phyloP scores from a whole-genome alignment of 2,797 vertebrate species.

The Cryptoblepharus egeriae region DNA sequence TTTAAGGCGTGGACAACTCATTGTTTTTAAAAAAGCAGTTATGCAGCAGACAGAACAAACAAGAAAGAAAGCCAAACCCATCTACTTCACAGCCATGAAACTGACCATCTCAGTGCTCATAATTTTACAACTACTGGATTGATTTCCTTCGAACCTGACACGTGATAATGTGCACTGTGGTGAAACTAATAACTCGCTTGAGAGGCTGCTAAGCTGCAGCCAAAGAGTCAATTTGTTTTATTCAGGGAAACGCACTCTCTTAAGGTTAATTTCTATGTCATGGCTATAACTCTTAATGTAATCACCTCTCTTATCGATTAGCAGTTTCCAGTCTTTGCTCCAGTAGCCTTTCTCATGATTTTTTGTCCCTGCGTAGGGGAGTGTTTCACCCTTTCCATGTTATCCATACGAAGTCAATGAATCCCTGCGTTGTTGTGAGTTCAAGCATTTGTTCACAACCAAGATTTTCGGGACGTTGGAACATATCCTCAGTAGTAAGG shows the following conservation, averaged over 20 bases:
- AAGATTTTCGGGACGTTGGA: not conserved
- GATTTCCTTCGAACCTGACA: slow-evolving; percentile 41
- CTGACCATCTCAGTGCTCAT: slow-evolving; percentile 25
- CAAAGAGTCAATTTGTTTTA: slow-evolving; percentile 38
- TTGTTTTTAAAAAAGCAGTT: not conserved
- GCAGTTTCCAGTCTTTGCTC: not conserved
- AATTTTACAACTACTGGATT: slow-evolving; percentile 43
- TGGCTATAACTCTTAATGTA: slow-evolving; percentile 44
- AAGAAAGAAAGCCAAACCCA: slow-evolving; percentile 13
- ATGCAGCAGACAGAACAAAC: slow-evolving; percentile 30
- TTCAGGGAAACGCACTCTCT: slow-evolving; percentile 38
- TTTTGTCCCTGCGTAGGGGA: not conserved
- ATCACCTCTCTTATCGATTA: slow-evolving; percentile 48
- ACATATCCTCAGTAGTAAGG: not conserved
- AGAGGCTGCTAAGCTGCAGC: slow-evolving; percentile 27
- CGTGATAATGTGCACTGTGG: not conserved
- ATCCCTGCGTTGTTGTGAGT: not conserved
- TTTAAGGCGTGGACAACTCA: slow-evolving; percentile 4
- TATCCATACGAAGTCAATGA: not conserved
- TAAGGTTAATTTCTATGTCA: slow-evolving; percentile 37
- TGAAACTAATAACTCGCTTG: slow-evolving; percentile 49
- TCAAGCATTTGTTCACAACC: not conserved
- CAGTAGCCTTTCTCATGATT: slow-evolving; percentile 14
- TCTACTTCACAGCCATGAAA: slow-evolving; percentile 35
- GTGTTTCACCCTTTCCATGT: not conserved